Conservation (phyloP, 2,113 vertebrate genomes). For the Gymnobelideus leadbeateri region DNA sequence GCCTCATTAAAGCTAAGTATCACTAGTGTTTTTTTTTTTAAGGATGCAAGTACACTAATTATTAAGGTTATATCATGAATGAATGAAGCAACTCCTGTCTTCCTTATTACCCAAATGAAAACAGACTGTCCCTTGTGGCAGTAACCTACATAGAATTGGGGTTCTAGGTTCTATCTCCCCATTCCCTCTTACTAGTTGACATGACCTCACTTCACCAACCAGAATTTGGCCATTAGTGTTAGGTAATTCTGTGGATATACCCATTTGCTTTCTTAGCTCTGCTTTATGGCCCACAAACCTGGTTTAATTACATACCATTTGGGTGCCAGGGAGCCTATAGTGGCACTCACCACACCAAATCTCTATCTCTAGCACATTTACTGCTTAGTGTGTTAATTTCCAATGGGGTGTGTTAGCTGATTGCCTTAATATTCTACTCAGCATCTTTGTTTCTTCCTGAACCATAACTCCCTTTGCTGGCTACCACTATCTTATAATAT, state of each 20-base stretch:
- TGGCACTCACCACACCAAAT: neutral
- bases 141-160: neutral
- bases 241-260: neutral
- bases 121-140: neutral
- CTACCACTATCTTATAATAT: neutral
- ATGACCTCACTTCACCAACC: neutral
- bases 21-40: neutral
- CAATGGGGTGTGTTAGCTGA: neutral
- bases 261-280: neutral
- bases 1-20: neutral
- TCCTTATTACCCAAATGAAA: neutral
- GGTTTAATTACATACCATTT: neutral
- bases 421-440: neutral
- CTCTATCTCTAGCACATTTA: neutral
- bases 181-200: neutral
- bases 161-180: neutral
- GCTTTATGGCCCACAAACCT: neutral
- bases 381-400: neutral
- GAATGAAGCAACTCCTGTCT: neutral
- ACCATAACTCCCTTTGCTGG: neutral
- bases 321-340: neutral
- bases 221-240: neutral
- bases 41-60: neutral
- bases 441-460: neutral
- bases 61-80: neutral